Evolutionary conservation across 2,888 invertebrate species (phyloP).

Genomic region (Nomada goodeniana): DNA sequence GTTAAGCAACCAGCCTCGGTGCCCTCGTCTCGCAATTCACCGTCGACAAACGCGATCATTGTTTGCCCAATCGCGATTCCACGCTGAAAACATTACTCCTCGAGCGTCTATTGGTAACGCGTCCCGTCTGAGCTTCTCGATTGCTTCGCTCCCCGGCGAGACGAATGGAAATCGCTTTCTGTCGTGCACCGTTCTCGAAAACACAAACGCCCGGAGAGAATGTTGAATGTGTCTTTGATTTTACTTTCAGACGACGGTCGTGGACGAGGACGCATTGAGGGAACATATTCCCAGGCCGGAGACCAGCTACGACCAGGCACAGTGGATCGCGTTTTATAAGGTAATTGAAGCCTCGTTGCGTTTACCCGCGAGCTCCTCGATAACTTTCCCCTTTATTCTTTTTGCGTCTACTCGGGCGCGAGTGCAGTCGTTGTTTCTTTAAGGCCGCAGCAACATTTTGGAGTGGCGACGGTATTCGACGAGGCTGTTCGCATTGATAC

Average conservation of each 20-base stretch:
- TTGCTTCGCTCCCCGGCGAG: background rate
- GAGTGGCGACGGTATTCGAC: background rate
- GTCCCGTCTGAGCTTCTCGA: conserved; percentile 1
- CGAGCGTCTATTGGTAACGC: conserved; percentile 24
- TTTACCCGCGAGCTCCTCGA: background rate
- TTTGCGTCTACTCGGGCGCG: background rate
- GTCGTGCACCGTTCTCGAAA: conserved; percentile 6
- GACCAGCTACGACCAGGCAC: conserved; percentile 89
- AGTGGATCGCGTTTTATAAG: conserved; percentile 91
- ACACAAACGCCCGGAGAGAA: background rate
- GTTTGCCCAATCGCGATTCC: conserved; percentile 48
- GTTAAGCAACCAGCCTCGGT: conserved; percentile 6
- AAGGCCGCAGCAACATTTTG: background rate
- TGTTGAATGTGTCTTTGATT: conserved; percentile 35
- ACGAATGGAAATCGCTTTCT: conserved; percentile 12
- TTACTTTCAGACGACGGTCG: conserved; percentile 84
- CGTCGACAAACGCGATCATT: conserved; percentile 12
- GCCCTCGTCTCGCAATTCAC: background rate
- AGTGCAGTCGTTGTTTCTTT: background rate
- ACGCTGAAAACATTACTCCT: conserved; percentile 34
- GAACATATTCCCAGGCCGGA: conserved; percentile 85
- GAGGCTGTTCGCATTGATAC: background rate
- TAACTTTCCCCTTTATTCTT: background rate
- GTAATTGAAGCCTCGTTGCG: conserved; percentile 82
- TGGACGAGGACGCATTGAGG: conserved; percentile 85